Percentiles rank a stretch among this genome's conserved stretches.
Evolutionary conservation across 2,113 vertebrate species (phyloP).

Genomic region (Dipodomys stephensi): DNA sequence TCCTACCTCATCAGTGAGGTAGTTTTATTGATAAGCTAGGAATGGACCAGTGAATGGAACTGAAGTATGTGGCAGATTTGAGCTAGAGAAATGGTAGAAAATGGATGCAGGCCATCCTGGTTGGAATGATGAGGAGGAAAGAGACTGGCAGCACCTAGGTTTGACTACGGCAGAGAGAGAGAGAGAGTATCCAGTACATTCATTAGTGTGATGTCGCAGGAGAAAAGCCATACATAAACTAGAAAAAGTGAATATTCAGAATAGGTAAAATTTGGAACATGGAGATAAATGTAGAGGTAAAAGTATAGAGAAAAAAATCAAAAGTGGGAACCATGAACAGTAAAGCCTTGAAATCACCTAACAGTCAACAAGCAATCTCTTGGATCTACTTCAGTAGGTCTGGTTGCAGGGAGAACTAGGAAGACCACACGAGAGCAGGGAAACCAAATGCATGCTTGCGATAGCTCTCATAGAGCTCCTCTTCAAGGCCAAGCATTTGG

Average conservation of each 20-base stretch:
- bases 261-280: not conserved
- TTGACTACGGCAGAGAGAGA: not conserved
- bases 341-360: not conserved
- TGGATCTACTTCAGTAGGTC: not conserved
- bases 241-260: not conserved
- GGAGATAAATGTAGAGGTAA: not conserved
- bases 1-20: too few relatives aligned
- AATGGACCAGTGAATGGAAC: not conserved
- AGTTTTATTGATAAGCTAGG: not conserved
- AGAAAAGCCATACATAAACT: not conserved
- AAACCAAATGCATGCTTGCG: not conserved
- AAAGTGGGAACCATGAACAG: not conserved
- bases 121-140: not conserved
- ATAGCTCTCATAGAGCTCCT: not conserved
- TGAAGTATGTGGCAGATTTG: not conserved
- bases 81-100: not conserved
- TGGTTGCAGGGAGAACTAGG: not conserved
- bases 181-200: not conserved
- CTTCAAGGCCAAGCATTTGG: not conserved
- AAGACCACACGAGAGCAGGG: not conserved
- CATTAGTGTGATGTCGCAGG: not conserved
- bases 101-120: not conserved
- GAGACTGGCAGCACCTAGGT: not conserved
- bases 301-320: not conserved
- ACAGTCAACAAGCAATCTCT: not conserved